phyloP scores from a whole-genome alignment of 30 jellyfish, hydroid and myxozoan species.

The Phacellophora camtschatica region DNA sequence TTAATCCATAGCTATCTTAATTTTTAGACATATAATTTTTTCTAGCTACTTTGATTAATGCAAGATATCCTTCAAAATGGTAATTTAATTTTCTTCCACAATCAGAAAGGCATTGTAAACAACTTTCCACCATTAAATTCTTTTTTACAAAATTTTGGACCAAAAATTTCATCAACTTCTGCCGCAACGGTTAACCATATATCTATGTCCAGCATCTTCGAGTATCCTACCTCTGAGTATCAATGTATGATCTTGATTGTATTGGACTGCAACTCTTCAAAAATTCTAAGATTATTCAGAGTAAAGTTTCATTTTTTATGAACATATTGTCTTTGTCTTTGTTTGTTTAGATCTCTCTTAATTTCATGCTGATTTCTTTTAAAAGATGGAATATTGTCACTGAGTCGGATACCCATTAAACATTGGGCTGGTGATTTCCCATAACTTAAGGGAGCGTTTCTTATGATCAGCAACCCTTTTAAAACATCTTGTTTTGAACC shows the following conservation, averaged over 20 bases:
- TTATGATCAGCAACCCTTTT: constrained; percentile 3
- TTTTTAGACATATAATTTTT: background rate
- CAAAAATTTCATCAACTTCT: background rate
- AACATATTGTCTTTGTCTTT: background rate
- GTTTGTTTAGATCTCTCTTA: background rate
- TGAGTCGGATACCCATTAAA: background rate
- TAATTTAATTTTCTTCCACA: background rate
- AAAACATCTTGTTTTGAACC: background rate
- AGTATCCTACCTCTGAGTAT: too few species aligned
- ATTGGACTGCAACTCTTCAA: too few species aligned
- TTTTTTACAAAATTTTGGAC: background rate
- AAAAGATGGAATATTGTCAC: constrained; percentile 2
- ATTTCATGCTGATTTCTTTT: background rate
- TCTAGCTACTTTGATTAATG: constrained; percentile 2
- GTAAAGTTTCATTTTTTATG: too few species aligned
- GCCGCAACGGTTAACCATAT: background rate
- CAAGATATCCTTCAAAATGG: background rate
- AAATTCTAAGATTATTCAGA: too few species aligned
- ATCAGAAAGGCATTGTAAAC: background rate
- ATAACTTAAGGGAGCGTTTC: constrained; percentile 28
- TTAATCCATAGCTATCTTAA: background rate
- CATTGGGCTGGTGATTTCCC: constrained; percentile 30
- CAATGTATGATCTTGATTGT: too few species aligned
- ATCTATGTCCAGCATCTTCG: too few species aligned
- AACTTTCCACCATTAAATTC: background rate